phyloP scores from a whole-genome alignment of 2,888 invertebrate species.

The Drosophila acutilabella region DNA sequence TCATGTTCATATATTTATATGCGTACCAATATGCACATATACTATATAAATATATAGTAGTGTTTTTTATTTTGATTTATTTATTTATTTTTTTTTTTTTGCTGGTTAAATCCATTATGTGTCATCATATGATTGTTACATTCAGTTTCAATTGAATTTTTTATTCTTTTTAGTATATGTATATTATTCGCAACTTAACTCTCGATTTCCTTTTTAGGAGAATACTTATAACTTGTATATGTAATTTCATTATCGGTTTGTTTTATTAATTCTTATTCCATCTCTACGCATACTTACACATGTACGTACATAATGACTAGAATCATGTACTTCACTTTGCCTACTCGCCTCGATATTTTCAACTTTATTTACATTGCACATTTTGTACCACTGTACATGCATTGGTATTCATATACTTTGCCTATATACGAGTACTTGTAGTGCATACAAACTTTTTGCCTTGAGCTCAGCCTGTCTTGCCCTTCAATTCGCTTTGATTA shows the following conservation, averaged over 20 bases:
- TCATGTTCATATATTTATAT: conserved; percentile 13
- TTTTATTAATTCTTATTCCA: conserved; percentile 13
- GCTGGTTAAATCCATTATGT: conserved; percentile 62
- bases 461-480: conserved; percentile 10
- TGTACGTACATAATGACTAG: conserved; percentile 9
- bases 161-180: not conserved
- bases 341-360: conserved; percentile 10
- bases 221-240: conserved; percentile 18
- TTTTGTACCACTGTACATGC: conserved; percentile 13
- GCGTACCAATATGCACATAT: conserved; percentile 18
- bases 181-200: conserved; percentile 22
- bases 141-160: conserved; percentile 65
- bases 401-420: conserved; percentile 20
- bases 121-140: conserved; percentile 77
- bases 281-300: conserved; percentile 35
- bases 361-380: conserved; percentile 43
- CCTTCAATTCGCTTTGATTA: conserved; percentile 29
- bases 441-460: conserved; percentile 10
- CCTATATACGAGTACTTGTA: conserved; percentile 10
- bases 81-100: conserved; percentile 41
- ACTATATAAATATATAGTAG: conserved; percentile 13
- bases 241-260: conserved; percentile 5
- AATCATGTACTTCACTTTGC: not conserved
- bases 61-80: conserved; percentile 16
- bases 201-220: conserved; percentile 11